Base-by-base conservation (phyloP, 2,888 invertebrate genomes). In the Trissoscelio sp. region DNA sequence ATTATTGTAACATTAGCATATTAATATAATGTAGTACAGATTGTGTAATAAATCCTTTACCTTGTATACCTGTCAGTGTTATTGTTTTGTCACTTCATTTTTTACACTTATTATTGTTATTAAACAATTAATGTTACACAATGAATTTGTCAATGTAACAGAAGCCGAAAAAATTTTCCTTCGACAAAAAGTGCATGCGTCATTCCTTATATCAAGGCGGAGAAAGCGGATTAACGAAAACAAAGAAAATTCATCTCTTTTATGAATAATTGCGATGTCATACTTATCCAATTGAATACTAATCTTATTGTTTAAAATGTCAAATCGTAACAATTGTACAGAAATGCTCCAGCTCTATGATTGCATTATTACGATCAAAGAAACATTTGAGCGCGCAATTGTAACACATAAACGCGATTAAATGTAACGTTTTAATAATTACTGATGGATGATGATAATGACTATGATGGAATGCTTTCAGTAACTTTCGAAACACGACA, bases 181-280 rank as follows among this genome's bases (percentile, higher is more conserved):
- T 11, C 20, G n/a, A n/a, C 0, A 51, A 51, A 28, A 39, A n/a
- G 3, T 12, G 2, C 12, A 7, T 12, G 24, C 24, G 51, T 51
- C 44, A 46, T 18, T 46, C 4, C 18, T 18, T 1, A 46, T 18
- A 46, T 7, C 11, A 11, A 9, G 18, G 7, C 28, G 14, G 64
- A 51, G 66, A 66, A 66, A 66, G 66, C 34, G 51, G 24, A 53
- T 66, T 53, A 34, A 48, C 28, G 24, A 11, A 66, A 53, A 66
- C 46, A 46, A 39, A n/a, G 28, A 53, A 53, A 66, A 48, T 66
- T 51, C 48, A 39, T 66, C 24, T 66, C 24, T 66, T 6, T 28
- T 44, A 24, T 20, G 67, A 67, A 55, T 53, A 67, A 55, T 34
- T 6, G 44, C 24, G 16, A 31, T 42, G 67, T 55, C 67, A 67